These are phyloP conservation scores for Margaritifera margaritifera DNA, from an alignment of 2,888 invertebrate genomes.

Conservation along the genomic window DNA sequence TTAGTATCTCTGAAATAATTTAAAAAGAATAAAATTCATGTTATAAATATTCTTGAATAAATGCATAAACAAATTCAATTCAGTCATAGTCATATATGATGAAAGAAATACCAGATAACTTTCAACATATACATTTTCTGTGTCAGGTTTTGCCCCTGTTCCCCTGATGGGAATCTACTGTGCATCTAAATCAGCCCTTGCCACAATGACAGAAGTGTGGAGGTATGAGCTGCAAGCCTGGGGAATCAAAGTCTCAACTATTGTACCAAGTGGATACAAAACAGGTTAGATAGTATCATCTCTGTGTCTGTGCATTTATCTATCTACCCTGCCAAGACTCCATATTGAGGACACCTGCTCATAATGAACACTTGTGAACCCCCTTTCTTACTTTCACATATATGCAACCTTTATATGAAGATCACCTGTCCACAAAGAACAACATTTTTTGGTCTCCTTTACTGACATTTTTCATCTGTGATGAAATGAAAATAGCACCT, in stretches of 20 bases:
- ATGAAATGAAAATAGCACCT: too few species aligned
- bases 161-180: slow-evolving; percentile 58
- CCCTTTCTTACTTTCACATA: too few species aligned
- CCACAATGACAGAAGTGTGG: slow-evolving; percentile 56
- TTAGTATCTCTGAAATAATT: too few species aligned
- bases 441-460: too few species aligned
- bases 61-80: too few species aligned
- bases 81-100: background rate
- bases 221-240: slow-evolving; percentile 55
- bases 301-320: background rate
- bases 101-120: background rate
- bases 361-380: background rate
- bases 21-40: too few species aligned
- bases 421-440: too few species aligned
- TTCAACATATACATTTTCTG: background rate
- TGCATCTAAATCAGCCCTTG: slow-evolving; percentile 62
- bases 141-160: slow-evolving; percentile 58
- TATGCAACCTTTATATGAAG: too few species aligned
- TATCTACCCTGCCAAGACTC: background rate
- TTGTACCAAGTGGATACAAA: slow-evolving; percentile 65
- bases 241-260: slow-evolving; percentile 59
- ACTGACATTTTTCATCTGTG: too few species aligned
- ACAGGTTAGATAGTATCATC: slow-evolving; percentile 46
- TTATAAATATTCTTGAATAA: too few species aligned
- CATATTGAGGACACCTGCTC: background rate